Conservation (phyloP, 2,113 vertebrate species). For the Nematolebias whitei region DNA sequence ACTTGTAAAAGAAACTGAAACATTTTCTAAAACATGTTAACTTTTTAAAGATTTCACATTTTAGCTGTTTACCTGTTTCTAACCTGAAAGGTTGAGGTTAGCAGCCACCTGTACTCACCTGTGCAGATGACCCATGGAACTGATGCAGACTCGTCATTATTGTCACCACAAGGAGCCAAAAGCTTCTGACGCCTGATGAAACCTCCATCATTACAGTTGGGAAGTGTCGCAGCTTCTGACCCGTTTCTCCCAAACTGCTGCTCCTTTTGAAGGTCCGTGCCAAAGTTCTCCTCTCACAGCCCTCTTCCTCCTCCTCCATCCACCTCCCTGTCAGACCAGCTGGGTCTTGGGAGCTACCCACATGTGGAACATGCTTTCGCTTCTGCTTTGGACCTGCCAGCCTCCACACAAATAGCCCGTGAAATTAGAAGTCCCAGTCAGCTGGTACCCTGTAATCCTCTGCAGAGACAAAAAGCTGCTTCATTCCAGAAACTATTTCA, state of each 20-base stretch:
- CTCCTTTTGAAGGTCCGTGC: constrained; percentile 61
- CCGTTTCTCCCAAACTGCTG: constrained; percentile 8
- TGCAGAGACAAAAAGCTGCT: constrained; percentile 23
- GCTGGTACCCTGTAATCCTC: constrained; percentile 58
- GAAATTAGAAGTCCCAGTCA: constrained; percentile 62
- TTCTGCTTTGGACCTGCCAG: constrained; percentile 41
- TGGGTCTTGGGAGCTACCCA: constrained; percentile 30
- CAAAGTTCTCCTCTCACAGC: constrained; percentile 59
- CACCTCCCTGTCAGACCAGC: constrained; percentile 27
- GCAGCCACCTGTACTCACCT: constrained; percentile 54
- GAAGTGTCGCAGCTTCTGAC: constrained; percentile 1
- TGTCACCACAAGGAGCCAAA: constrained; percentile 7
- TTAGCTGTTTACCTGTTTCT: no score
- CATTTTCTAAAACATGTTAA: no score
- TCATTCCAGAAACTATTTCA: constrained; percentile 14
- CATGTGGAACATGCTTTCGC: constrained; percentile 58
- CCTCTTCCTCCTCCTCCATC: constrained; percentile 5
- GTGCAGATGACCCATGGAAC: constrained; percentile 28
- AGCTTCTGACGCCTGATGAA: constrained; percentile 35
- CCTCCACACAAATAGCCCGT: constrained; percentile 47
- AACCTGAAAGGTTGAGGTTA: neutral
- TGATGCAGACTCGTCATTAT: constrained; percentile 48
- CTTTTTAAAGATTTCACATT: no score
- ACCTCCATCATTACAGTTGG: constrained; percentile 6
- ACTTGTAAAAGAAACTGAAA: no score